phyloP scores from a whole-genome alignment of 2,797 vertebrate species.

The Thaleichthys pacificus region DNA sequence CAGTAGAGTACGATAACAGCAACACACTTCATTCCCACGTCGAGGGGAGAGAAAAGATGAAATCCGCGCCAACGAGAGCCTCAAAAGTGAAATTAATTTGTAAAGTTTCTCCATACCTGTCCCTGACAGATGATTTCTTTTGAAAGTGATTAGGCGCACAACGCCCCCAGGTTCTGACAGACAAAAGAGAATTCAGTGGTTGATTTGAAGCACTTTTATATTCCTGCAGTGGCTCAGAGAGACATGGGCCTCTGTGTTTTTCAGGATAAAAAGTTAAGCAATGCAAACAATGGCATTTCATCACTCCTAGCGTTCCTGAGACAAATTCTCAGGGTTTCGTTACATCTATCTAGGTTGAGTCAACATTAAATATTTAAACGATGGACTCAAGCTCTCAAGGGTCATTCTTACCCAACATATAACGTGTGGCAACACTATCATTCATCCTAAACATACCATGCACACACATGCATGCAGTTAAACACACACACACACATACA shows the following conservation, averaged over 20 bases:
- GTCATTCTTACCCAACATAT: too few species aligned
- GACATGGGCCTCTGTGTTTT: conserved; percentile 27
- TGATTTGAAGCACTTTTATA: conserved; percentile 28
- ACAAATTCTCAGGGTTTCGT: conserved; percentile 31
- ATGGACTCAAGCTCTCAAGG: too few species aligned
- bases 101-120: conserved; percentile 59
- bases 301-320: conserved; percentile 9
- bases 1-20: conserved; percentile 50
- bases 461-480: conserved; percentile 37
- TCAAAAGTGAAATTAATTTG: conserved; percentile 53
- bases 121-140: conserved; percentile 57
- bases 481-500: conserved; percentile 1
- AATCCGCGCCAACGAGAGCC: conserved; percentile 42
- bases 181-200: conserved; percentile 48
- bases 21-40: conserved; percentile 36
- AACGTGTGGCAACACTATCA: too few species aligned
- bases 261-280: conserved; percentile 36
- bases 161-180: conserved; percentile 59
- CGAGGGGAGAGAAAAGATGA: conserved; percentile 11
- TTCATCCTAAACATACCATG: conserved; percentile 29
- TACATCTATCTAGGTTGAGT: conserved; percentile 2
- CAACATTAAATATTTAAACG: too few species aligned
- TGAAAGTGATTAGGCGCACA: conserved; percentile 57
- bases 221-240: conserved; percentile 44
- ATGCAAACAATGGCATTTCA: conserved; percentile 29